Conservation (phyloP, 1,140 invertebrate species). For the Drosophila watanabei region DNA sequence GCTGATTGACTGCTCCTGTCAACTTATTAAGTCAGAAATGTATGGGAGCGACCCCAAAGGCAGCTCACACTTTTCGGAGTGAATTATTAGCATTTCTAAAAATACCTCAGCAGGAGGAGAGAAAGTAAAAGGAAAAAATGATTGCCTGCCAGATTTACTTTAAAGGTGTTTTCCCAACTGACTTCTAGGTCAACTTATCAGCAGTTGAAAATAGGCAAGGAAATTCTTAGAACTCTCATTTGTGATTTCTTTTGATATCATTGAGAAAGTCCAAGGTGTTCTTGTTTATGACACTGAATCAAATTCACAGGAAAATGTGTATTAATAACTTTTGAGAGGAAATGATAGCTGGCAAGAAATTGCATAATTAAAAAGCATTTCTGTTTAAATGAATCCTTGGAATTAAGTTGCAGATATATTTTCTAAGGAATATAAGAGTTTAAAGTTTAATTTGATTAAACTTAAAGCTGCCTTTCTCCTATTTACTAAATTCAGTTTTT, state of each 20-base stretch:
- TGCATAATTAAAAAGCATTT: background rate
- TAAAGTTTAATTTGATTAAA: background rate
- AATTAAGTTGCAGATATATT: background rate
- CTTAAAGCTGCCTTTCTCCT: background rate
- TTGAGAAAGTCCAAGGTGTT: background rate
- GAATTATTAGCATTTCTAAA: slow-evolving; percentile 68
- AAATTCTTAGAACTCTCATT: slow-evolving; percentile 1
- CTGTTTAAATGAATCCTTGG: background rate
- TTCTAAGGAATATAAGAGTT: background rate
- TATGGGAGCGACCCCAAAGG: slow-evolving; percentile 14
- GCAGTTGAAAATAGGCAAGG: slow-evolving; percentile 6
- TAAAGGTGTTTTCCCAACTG: background rate
- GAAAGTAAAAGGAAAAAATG: slow-evolving; percentile 8
- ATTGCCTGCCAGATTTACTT: slow-evolving; percentile 27
- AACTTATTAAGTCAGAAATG: slow-evolving; percentile 76
- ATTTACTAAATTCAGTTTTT: too few species aligned
- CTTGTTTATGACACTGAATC: background rate
- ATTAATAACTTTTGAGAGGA: background rate
- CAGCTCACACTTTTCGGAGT: slow-evolving; percentile 44
- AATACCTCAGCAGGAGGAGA: slow-evolving; percentile 42
- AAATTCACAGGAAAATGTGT: background rate
- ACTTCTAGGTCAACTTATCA: slow-evolving; percentile 7
- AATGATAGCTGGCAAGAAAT: background rate
- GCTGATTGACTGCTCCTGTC: slow-evolving; percentile 77
- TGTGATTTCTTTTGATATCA: background rate